Conservation (phyloP, 2,888 invertebrate species). For the Synanthedon tipuliformis region DNA sequence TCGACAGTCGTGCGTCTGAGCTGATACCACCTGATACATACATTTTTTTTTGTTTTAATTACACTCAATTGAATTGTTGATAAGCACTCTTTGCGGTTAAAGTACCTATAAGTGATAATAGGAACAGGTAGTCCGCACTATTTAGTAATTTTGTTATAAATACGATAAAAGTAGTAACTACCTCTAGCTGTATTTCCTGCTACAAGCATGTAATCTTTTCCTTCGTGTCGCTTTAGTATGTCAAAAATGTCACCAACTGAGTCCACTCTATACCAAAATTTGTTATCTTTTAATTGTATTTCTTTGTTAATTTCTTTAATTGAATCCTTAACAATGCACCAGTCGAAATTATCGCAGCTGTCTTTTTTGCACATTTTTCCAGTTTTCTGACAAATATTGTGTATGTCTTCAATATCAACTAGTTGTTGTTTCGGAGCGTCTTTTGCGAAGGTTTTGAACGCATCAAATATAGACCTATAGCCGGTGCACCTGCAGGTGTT, state of each 20-base stretch:
- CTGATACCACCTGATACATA: no score
- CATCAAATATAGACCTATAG: constrained; percentile 72
- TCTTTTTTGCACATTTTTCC: constrained; percentile 10
- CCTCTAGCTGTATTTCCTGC: constrained; percentile 80
- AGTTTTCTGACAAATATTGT: constrained; percentile 13
- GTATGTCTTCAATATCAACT: constrained; percentile 33
- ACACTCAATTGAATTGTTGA: no score
- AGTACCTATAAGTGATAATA: no score
- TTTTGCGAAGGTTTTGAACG: constrained; percentile 71
- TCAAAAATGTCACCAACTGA: constrained; percentile 56
- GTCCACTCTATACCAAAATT: constrained; percentile 63
- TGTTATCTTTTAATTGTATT: constrained; percentile 30
- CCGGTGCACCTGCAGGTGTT: constrained; percentile 82
- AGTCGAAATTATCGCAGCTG: constrained; percentile 24
- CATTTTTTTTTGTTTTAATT: no score
- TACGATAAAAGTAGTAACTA: constrained; percentile 8
- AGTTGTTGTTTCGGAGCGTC: constrained; percentile 37
- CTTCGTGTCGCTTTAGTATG: constrained; percentile 31
- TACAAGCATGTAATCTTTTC: constrained; percentile 67
- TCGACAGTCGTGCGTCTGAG: no score
- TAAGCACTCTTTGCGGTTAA: no score
- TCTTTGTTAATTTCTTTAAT: constrained; percentile 10
- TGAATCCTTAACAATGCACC: constrained; percentile 29
- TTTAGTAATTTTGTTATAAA: no score
- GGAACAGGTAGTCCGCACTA: no score